Evolutionary conservation across 2,888 invertebrate species (phyloP).

Genomic region (Thecocarcelia acutangulata): DNA sequence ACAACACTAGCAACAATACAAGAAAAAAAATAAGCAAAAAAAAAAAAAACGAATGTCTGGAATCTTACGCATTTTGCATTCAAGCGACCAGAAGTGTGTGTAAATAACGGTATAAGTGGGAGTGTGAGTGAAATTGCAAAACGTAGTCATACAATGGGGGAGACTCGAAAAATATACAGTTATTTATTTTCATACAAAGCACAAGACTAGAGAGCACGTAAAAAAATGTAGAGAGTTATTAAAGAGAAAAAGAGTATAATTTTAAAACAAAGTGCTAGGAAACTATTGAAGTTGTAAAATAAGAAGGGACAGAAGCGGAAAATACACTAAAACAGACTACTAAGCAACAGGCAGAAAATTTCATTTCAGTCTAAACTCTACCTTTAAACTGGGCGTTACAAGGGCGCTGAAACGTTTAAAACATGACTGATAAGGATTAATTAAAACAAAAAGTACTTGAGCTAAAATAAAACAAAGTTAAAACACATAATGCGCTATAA

Average conservation of each 20-base stretch:
- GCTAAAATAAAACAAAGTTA: conserved; percentile 13
- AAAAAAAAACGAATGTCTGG: conserved; percentile 63
- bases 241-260: conserved; percentile 38
- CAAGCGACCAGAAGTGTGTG: conserved; percentile 10
- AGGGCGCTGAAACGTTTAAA: conserved; percentile 23
- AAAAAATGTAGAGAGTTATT: conserved; percentile 8
- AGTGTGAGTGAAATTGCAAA: conserved; percentile 15
- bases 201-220: conserved; percentile 33
- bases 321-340: conserved; percentile 37
- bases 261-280: conserved; percentile 33
- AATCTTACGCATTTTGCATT: conserved; percentile 62
- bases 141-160: conserved; percentile 29
- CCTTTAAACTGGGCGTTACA: conserved; percentile 68
- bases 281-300: conserved; percentile 42
- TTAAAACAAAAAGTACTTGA: conserved; percentile 15
- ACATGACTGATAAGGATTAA: conserved; percentile 18
- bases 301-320: not conserved
- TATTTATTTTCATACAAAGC: conserved; percentile 49
- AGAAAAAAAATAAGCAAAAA: too few relatives aligned
- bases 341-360: conserved; percentile 68
- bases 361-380: conserved; percentile 59
- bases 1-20: conserved; percentile 23
- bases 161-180: conserved; percentile 43
- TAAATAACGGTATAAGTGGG: conserved; percentile 16
- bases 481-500: conserved; percentile 15